Percentiles rank a stretch among this genome's conserved stretches.
phyloP scores from a whole-genome alignment of 2,888 invertebrate species.

The Dastarcus helophoroides region DNA sequence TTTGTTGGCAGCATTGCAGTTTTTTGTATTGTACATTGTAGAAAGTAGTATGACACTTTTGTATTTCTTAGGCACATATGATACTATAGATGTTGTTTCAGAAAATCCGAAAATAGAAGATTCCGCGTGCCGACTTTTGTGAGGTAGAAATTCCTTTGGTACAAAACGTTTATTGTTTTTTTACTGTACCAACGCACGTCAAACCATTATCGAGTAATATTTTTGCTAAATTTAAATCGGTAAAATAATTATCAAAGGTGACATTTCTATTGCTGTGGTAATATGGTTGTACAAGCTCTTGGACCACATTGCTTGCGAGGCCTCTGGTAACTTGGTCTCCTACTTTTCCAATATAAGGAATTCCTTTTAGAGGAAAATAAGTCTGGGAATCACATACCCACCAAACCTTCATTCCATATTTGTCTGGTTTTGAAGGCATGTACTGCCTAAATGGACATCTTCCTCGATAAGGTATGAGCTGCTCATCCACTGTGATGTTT shows the following conservation, averaged over 20 bases:
- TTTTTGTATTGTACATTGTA: conserved; percentile 4
- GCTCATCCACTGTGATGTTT: conserved; percentile 9
- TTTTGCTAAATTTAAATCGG: conserved; percentile 6
- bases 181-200: conserved; percentile 7
- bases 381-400: conserved; percentile 3
- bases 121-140: conserved; percentile 2
- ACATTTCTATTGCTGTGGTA: not conserved
- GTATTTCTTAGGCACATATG: conserved; percentile 6
- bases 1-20: conserved; percentile 2
- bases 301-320: conserved; percentile 1
- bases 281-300: conserved; percentile 2
- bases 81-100: conserved; percentile 7
- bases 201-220: conserved; percentile 5
- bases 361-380: conserved; percentile 2
- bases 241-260: conserved; percentile 7
- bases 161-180: conserved; percentile 5
- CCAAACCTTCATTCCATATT: conserved; percentile 11
- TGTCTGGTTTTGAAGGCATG: conserved; percentile 11
- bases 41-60: conserved; percentile 6
- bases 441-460: conserved; percentile 9
- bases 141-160: conserved; percentile 7
- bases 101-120: conserved; percentile 2
- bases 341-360: conserved; percentile 4
- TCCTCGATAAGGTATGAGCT: conserved; percentile 9
- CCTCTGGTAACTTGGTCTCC: conserved; percentile 1